Conservation (phyloP, 2,113 vertebrate genomes). For the Symphodus melops region DNA sequence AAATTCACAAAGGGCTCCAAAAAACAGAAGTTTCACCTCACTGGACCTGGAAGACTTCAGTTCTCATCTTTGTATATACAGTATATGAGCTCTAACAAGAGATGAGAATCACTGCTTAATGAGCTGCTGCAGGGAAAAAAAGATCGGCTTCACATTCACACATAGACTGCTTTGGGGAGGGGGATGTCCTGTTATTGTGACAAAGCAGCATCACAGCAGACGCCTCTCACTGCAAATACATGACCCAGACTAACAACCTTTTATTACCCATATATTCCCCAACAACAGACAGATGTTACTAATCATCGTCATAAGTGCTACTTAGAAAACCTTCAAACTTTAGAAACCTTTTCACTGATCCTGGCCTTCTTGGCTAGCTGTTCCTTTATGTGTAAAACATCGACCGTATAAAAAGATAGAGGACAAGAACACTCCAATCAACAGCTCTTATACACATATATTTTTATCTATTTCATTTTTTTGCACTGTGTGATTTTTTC, state of each 20-base stretch:
- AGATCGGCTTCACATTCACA: background rate
- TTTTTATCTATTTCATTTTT: too few relatives aligned
- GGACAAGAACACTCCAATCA: too few relatives aligned
- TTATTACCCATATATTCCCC: background rate
- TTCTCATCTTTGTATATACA: conserved; percentile 1
- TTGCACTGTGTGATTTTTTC: too few relatives aligned
- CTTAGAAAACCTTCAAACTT: too few relatives aligned
- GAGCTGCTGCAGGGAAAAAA: background rate
- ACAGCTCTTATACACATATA: too few relatives aligned
- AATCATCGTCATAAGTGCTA: too few relatives aligned
- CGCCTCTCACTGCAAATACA: conserved; percentile 2
- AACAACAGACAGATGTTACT: too few relatives aligned
- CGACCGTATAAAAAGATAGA: too few relatives aligned
- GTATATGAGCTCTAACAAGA: background rate
- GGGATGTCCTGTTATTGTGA: conserved; percentile 6
- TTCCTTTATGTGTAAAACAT: too few relatives aligned
- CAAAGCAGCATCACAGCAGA: conserved; percentile 33
- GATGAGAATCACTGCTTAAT: background rate
- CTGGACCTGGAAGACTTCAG: conserved; percentile 1
- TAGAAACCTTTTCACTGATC: too few relatives aligned
- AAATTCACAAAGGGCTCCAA: background rate
- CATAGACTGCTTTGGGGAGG: background rate
- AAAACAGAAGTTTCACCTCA: background rate
- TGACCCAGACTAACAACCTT: background rate
- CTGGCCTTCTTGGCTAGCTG: too few relatives aligned